phyloP scores from a whole-genome alignment of 2,888 invertebrate genomes.

The Heteropelma amictum region DNA sequence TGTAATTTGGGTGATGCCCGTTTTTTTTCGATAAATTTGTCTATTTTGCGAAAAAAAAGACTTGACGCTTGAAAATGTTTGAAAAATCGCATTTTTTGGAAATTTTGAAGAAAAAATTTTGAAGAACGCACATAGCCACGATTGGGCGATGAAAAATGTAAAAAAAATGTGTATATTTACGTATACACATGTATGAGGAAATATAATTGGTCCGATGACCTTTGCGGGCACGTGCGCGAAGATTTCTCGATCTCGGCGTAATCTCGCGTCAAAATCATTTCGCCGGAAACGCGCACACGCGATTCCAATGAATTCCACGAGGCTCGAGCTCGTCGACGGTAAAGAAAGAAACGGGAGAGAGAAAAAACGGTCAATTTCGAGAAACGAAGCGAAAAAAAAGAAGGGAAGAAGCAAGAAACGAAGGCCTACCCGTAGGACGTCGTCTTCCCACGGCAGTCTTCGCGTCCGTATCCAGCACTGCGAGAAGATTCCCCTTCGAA shows the following conservation, averaged over 20 bases:
- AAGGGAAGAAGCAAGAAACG: background rate
- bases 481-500: slow-evolving; percentile 45
- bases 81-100: no score
- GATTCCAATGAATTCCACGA: background rate
- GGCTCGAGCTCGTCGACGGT: background rate
- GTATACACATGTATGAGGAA: slow-evolving; percentile 15
- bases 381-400: background rate
- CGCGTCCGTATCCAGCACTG: slow-evolving; percentile 62
- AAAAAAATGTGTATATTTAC: no score
- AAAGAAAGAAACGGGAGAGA: background rate
- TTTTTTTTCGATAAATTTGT: no score
- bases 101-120: no score
- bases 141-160: no score
- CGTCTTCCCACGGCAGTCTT: slow-evolving; percentile 60
- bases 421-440: slow-evolving; percentile 58
- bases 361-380: no score
- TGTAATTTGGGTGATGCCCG: no score
- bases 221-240: slow-evolving; percentile 22
- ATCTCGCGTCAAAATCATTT: slow-evolving; percentile 26
- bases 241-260: slow-evolving; percentile 17
- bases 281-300: background rate
- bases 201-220: slow-evolving; percentile 37
- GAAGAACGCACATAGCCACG: background rate
- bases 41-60: no score
- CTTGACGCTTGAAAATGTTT: no score